Conservation (phyloP, 2,888 invertebrate species). For the Rhingia rostrata region DNA sequence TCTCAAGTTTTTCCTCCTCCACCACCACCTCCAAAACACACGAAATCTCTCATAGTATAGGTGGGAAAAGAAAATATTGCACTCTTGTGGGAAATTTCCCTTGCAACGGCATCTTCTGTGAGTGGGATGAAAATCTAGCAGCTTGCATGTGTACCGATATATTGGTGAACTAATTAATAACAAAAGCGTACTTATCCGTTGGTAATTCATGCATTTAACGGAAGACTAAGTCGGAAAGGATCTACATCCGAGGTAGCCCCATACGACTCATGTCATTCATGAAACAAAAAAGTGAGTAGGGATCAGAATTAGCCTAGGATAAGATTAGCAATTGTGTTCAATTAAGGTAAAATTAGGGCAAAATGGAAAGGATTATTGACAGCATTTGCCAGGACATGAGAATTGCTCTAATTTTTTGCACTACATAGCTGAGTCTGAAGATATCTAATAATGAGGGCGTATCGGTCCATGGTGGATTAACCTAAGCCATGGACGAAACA, state of each 20-base stretch:
- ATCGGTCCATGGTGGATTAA: constrained; percentile 21
- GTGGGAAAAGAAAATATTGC: constrained; percentile 22
- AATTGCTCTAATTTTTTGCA: constrained; percentile 1
- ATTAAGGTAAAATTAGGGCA: constrained; percentile 66
- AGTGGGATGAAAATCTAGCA: background rate
- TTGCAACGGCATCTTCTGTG: background rate
- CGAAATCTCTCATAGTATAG: background rate
- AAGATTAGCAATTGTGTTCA: constrained; percentile 66
- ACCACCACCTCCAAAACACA: too few relatives aligned
- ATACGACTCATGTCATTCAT: constrained; percentile 16
- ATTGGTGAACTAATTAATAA: background rate
- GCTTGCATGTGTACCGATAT: background rate
- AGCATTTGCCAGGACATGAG: constrained; percentile 12
- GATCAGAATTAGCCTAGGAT: constrained; percentile 26
- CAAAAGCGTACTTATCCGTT: background rate
- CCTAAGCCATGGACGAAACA: background rate
- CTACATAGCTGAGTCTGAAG: background rate
- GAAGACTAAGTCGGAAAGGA: background rate
- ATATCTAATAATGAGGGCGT: constrained; percentile 27
- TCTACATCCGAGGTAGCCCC: background rate
- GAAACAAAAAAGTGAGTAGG: constrained; percentile 26
- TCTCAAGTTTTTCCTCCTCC: background rate
- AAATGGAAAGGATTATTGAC: constrained; percentile 51
- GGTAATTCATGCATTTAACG: background rate
- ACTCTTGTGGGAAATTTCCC: constrained; percentile 31